Evolutionary conservation across 2,797 vertebrate genomes (phyloP), one percentile per base, ranked within the genome.

Genomic region (Betta splendens): DNA sequence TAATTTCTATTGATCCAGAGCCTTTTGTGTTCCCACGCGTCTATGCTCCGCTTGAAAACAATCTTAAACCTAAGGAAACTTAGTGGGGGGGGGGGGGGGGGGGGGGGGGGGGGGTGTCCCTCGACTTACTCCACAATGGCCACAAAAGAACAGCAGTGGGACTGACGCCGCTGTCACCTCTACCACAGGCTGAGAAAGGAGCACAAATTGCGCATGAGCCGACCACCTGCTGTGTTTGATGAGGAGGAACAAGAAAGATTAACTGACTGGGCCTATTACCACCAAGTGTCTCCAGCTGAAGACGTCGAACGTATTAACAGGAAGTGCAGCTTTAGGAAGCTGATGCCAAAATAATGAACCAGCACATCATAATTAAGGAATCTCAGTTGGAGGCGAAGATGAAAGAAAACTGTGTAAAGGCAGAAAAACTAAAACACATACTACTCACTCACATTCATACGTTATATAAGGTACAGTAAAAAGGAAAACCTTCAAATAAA

Each of bases 1-100:
- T 81, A 87, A 86, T 85, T 84, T 50, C 55, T 77, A 89, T 85
- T 67, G 89, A 89, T 88, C 59, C 18, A 21, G 13, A 28, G 26
- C 36, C 44, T 50, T 79, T 72, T 68, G 64, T 68, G 50, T 69
- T 63, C 61, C 55, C 44, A 29, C 42, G 42, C 53, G 32, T 66
- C 10, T n/a, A 69, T 62, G 70, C 73, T 47, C 67, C 59, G 58
- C 37, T 36, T 28, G 40, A 57, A 84, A 61, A 59, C 68, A 64
- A 75, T 69, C 68, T 44, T 25, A 64, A 64, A 48, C 61, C 54
- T 37, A 25, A 49, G 43, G 38, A 44, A 48, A 70, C 17, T 8
- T 9, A n/a, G n/a, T n/a, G n/a, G n/a, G n/a, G n/a, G n/a, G n/a
- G n/a, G n/a, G n/a, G n/a, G n/a, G n/a, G n/a, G n/a, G n/a, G n/a